Base-by-base conservation (phyloP, 2,113 vertebrate genomes). In the Aleadryas rufinucha region DNA sequence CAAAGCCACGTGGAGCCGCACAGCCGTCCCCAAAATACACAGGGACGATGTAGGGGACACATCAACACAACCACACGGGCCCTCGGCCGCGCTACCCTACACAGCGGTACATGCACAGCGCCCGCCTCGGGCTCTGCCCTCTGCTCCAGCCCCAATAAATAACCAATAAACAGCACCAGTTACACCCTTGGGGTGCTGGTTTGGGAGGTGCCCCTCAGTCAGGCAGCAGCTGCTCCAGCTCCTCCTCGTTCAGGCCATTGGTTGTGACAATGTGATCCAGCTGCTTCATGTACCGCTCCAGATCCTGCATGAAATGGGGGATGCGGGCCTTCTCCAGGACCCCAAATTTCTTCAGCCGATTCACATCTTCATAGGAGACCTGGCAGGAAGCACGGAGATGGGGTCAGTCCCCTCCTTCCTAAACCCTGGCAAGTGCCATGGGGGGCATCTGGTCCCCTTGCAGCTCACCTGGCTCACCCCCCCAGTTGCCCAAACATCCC, bases 261-360 rank as follows among this genome's bases (percentile, higher is more conserved):
- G 98, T 98, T 39, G 97, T 89, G 44, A 99, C 97, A 9, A 99
- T 99, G 97, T 99, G 98, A 63, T 99, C 98, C 28, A 99, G 98
- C 71, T 99, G 99, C 76, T 99, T 98, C 96, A 98, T 98, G 96
- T 99, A 99, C 2, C 98, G 98, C 33, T 97, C 98, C 96, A 98
- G 97, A 92, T 99, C 99, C 84, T 98, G 98, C 99, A 99, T 99
- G 98, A 99, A 99, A 94, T 99, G 99, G 4, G 99, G 99, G 92
- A 99, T 98, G 42, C 99, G 98, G 35, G 98, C 97, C 52, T 98
- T 97, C 26, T 97, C 96, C 76, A 99, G 97, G 2, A 98, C 97
- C 2, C 99, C 99, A 13, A 98, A 95, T 20, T 97, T 96, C 50
- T 98, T 98, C 65, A 99, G 98, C n/a, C 97, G 93, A 78, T 99